Base-by-base conservation (phyloP, 2,113 vertebrate species). In the Thymallus thymallus region DNA sequence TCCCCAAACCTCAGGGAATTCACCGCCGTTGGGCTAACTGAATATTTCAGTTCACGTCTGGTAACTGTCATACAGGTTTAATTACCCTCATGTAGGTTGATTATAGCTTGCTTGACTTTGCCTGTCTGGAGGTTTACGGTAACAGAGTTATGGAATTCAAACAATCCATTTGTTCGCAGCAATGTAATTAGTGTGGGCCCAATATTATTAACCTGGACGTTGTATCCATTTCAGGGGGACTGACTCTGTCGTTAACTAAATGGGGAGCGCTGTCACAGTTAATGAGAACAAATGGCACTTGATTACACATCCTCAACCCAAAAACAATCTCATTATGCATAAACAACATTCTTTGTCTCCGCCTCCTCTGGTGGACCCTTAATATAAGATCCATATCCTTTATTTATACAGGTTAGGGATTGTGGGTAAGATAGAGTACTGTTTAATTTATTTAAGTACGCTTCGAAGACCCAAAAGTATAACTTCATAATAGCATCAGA, bases 101-200 rank as follows among this genome's bases (percentile, higher is more conserved):
- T 60, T 60, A 60, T 22, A 60, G 56, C 20, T 23, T 60, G 56
- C 56, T 60, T 22, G 56, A 60, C 56, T 60, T 22, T 60, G 56
- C 1, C 56, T 60, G n/a, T 60, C 56, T 2, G 6, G n/a, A 60
- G 56, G 6, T 60, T 60, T 13, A 22, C n/a, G n/a, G 6, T 60
- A 60, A 60, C 13, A 60, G 56, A 60, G 56, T 60, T 60, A 60
- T 60, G 56, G n/a, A 22, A 60, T 60, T 16, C 56, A 60, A 60
- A 60, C 56, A 60, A 60, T 10, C n/a, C 6, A 60, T 22, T 60
- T 23, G n/a, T 23, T n/a, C 6, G 9, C 6, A 22, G 56, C 20
- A 22, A 60, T 60, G 56, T 60, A 60, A 60, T 60, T 60, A 60
- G n/a, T 9, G 56, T 22, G 6, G n/a, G 56, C 5, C 18, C 56